These are phyloP conservation scores for Nomia melanderi DNA, from an alignment of 1,140 invertebrate species.

Conservation along the genomic window DNA sequence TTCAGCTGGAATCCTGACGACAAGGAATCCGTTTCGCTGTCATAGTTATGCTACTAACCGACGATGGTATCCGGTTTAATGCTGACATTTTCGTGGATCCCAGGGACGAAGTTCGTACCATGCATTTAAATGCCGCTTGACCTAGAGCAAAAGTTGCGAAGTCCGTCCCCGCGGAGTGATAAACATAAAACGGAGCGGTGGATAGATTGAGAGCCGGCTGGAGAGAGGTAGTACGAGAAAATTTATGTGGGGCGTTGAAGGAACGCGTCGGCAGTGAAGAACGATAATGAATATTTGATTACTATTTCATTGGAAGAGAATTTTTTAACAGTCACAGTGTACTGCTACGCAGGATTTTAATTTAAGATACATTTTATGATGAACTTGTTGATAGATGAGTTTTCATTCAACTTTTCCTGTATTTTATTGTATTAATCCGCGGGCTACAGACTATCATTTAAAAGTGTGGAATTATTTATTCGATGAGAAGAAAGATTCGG, in stretches of 20 bases:
- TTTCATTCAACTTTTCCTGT: too few species aligned
- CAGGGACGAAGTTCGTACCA: constrained; percentile 13
- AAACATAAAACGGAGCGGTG: constrained; percentile 23
- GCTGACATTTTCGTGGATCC: not conserved
- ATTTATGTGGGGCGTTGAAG: not conserved
- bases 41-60: not conserved
- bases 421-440: too few species aligned
- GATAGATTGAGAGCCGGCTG: constrained; percentile 11
- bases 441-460: too few species aligned
- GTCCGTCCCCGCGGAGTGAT: constrained; percentile 27
- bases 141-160: not conserved
- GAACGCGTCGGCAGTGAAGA: not conserved
- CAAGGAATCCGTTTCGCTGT: not conserved
- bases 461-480: too few species aligned
- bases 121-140: constrained; percentile 44
- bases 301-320: too few species aligned
- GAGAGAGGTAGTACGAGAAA: constrained; percentile 1
- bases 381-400: too few species aligned
- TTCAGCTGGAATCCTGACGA: not conserved
- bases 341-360: too few species aligned
- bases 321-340: too few species aligned
- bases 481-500: too few species aligned
- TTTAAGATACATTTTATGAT: too few species aligned
- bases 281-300: not conserved
- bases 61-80: not conserved